Base-by-base conservation (phyloP, 2,113 vertebrate species). In the Myxocyprinus asiaticus region DNA sequence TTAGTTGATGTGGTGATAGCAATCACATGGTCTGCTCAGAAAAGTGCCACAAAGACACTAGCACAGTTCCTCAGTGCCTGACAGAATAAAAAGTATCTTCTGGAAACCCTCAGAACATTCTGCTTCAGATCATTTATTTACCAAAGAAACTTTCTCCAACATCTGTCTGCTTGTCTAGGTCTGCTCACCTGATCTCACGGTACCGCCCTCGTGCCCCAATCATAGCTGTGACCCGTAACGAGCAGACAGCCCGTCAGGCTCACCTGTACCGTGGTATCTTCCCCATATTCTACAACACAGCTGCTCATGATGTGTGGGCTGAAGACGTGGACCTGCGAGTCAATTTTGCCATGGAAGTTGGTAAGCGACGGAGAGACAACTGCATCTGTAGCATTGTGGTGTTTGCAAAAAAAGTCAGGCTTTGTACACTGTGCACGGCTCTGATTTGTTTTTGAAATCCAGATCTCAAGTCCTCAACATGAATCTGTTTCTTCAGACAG, bases 211-310 rank as follows among this genome's bases (percentile, higher is more conserved):
- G 97, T 0, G 97, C 98, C 11, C 97, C 97, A 45, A 99, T 99
- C 89, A 94, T 99, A 0, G 94, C 97, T 0, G 95, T 99, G 83
- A 99, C 96, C 6, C 96, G 97, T 86, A 95, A 95, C 0, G 94
- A 88, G 51, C 97, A 97, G 93, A 96, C 98, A 0, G 97, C 97
- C 0, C 96, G 97, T 17, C 98, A 99, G 88, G 96, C 96, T 61
- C 97, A 99, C 85, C 93, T 99, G 77, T 98, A 96, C 90, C 96
- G 98, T 0, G 98, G 98, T 66, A 94, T 99, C 88, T 99, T 99
- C 90, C 97, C 97, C 0, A 95, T 99, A 56, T 82, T 98, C 51
- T 99, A 95, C 93, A 96, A 93, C 76, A 90, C 94, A 0, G 87
- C 95, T 0, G 84, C 94, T 43, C 86, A 94, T 0, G 93, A 96